phyloP scores from a whole-genome alignment of 2,888 invertebrate genomes.

The Lasioglossum lativentre region DNA sequence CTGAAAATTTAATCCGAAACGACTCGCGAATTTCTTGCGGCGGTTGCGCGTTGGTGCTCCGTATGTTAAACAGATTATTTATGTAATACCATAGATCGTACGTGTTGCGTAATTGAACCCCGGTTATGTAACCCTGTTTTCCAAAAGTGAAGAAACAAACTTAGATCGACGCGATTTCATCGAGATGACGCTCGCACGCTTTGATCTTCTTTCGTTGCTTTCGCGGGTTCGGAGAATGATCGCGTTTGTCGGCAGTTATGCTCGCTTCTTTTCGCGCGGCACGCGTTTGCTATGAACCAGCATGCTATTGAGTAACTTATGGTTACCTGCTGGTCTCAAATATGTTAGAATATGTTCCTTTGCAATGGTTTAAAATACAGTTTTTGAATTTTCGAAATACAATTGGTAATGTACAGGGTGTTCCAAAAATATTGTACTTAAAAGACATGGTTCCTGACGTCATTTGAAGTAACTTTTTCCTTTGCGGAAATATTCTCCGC shows the following conservation, averaged over 20 bases:
- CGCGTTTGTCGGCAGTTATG: not conserved
- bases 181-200: constrained; percentile 39
- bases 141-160: constrained; percentile 63
- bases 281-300: not conserved
- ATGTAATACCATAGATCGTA: constrained; percentile 52
- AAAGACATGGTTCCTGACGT: too few relatives aligned
- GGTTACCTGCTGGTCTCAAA: not conserved
- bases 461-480: too few relatives aligned
- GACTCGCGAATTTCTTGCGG: not conserved
- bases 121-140: constrained; percentile 47
- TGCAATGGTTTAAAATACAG: too few relatives aligned
- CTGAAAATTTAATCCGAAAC: constrained; percentile 1
- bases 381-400: too few relatives aligned
- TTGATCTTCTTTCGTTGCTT: constrained; percentile 42
- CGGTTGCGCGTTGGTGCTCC: constrained; percentile 4
- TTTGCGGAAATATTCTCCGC: too few relatives aligned
- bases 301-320: not conserved
- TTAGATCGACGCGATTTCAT: constrained; percentile 54
- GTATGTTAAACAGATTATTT: constrained; percentile 45
- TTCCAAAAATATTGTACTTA: too few relatives aligned
- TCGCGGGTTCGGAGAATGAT: constrained; percentile 32
- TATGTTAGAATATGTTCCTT: not conserved
- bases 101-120: constrained; percentile 36
- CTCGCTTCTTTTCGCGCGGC: not conserved
- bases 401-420: too few relatives aligned